Conservation (phyloP, 35 echinoderm and acorn worm genomes). For the Eucidaris tribuloides region DNA sequence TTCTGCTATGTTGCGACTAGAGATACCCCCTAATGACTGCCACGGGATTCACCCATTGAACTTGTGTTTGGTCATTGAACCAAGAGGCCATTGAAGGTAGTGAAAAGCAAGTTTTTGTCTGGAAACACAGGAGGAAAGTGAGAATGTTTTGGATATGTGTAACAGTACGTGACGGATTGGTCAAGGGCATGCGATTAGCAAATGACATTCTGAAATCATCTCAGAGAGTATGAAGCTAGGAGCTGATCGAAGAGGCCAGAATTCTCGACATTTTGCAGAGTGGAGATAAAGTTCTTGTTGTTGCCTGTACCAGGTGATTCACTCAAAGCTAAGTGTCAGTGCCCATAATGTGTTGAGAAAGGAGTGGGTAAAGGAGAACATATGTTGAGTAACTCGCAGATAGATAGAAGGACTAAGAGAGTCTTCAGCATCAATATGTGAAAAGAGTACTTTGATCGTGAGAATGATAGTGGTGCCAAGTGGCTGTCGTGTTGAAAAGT, state of each 20-base stretch:
- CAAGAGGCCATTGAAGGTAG: constrained; percentile 45
- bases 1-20: constrained; percentile 39
- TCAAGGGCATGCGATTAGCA: constrained; percentile 34
- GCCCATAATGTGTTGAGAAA: constrained; percentile 34
- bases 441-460: constrained; percentile 17
- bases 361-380: constrained; percentile 21
- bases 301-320: constrained; percentile 51
- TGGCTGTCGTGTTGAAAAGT: neutral
- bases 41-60: constrained; percentile 64
- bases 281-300: constrained; percentile 45
- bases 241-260: neutral
- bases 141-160: constrained; percentile 61
- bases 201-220: constrained; percentile 5
- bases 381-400: constrained; percentile 43
- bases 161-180: constrained; percentile 29
- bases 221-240: constrained; percentile 34
- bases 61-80: constrained; percentile 58
- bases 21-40: constrained; percentile 44
- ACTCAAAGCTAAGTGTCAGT: constrained; percentile 25
- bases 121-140: neutral
- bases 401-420: constrained; percentile 5
- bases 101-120: constrained; percentile 23
- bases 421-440: constrained; percentile 49
- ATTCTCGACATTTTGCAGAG: neutral
- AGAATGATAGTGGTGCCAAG: neutral